These are phyloP conservation scores for Perca flavescens DNA, from an alignment of 2,113 vertebrate genomes.

Conservation along the genomic window DNA sequence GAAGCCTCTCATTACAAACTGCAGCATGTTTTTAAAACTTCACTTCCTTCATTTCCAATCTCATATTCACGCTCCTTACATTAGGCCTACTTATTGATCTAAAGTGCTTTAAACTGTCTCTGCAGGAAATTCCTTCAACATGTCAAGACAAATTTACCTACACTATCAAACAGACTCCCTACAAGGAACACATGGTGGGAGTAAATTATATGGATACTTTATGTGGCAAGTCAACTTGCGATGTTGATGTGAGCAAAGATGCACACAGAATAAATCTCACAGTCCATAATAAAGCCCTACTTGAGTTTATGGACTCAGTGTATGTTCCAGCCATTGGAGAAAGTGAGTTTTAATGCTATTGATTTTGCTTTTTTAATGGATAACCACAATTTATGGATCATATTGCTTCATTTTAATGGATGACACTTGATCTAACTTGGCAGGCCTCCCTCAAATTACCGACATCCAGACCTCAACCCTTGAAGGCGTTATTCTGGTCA, in stretches of 20 bases:
- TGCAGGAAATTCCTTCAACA: constrained; percentile 61
- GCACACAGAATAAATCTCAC: constrained; percentile 57
- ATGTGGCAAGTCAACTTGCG: constrained; percentile 37
- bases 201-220: neutral
- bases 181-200: neutral
- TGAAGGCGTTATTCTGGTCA: constrained; percentile 43
- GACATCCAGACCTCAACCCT: constrained; percentile 30
- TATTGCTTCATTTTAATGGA: constrained; percentile 25
- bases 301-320: constrained; percentile 50
- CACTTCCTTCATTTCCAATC: neutral
- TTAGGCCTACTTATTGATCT: neutral
- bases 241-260: constrained; percentile 44
- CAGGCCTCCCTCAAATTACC: constrained; percentile 63
- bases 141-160: constrained; percentile 57
- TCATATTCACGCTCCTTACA: neutral
- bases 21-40: neutral
- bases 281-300: neutral
- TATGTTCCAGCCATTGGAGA: constrained; percentile 68
- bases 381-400: neutral
- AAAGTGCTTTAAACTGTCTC: constrained; percentile 6
- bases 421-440: neutral
- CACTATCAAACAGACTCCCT: constrained; percentile 16
- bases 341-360: constrained; percentile 61
- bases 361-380: constrained; percentile 12
- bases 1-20: neutral